phyloP scores from a whole-genome alignment of 2,113 vertebrate genomes.

The Recurvirostra avosetta region DNA sequence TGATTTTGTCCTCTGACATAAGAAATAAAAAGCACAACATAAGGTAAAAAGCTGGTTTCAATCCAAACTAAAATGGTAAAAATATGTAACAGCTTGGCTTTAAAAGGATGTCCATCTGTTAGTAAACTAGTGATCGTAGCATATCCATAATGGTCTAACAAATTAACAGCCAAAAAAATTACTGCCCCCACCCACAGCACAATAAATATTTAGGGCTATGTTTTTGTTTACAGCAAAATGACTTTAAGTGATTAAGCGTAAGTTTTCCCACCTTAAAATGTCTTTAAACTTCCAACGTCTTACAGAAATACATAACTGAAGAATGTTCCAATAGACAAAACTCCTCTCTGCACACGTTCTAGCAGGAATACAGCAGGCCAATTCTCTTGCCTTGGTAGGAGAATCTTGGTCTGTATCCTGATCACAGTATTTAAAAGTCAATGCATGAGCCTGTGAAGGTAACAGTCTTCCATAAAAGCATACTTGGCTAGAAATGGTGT shows the following conservation, averaged over 20 bases:
- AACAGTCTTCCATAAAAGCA: background rate
- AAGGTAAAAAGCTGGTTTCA: conserved; percentile 3
- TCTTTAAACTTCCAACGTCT: background rate
- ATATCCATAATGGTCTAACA: background rate
- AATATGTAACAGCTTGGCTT: conserved; percentile 1
- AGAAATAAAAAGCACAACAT: background rate
- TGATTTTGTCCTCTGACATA: background rate
- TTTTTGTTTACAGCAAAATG: background rate
- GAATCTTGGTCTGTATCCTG: background rate
- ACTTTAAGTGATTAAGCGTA: background rate
- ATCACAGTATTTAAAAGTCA: background rate
- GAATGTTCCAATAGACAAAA: background rate
- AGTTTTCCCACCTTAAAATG: background rate
- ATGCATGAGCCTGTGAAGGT: background rate
- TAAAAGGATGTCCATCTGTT: conserved; percentile 5
- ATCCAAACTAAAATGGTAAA: background rate
- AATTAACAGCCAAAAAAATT: background rate
- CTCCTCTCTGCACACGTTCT: background rate
- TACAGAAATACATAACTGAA: background rate
- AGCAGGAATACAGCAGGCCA: background rate
- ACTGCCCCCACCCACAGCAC: background rate
- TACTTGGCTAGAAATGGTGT: background rate
- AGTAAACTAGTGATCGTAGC: background rate
- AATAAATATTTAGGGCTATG: background rate
- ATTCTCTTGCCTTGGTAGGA: background rate